phyloP scores from a whole-genome alignment of 2,113 vertebrate species.

The Nerophis ophidion region DNA sequence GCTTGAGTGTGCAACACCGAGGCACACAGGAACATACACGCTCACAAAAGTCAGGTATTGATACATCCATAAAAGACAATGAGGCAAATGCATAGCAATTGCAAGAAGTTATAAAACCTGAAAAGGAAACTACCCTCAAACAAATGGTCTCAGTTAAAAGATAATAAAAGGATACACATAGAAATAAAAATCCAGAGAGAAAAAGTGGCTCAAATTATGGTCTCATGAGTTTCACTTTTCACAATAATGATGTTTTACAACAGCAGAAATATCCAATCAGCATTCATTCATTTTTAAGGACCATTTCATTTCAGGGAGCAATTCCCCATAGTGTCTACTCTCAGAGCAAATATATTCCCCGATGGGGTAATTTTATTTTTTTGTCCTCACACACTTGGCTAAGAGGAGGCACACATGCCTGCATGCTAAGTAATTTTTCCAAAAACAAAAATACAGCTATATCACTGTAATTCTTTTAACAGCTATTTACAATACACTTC shows the following conservation, averaged over 20 bases:
- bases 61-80: too few species aligned
- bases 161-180: not conserved
- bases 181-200: not conserved
- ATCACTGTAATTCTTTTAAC: constrained; percentile 1
- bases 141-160: not conserved
- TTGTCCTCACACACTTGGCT: not conserved
- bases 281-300: constrained; percentile 42
- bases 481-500: not conserved
- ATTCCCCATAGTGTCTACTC: constrained; percentile 19
- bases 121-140: not conserved
- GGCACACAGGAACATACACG: too few species aligned
- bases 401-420: constrained; percentile 1
- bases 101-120: too few species aligned
- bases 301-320: constrained; percentile 33
- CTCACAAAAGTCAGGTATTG: too few species aligned
- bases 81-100: too few species aligned
- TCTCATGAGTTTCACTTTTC: constrained; percentile 28
- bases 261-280: constrained; percentile 33
- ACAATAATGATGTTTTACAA: constrained; percentile 39
- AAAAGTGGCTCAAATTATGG: constrained; percentile 13
- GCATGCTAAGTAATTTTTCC: not conserved
- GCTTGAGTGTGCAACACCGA: too few species aligned
- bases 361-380: constrained; percentile 44
- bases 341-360: constrained; percentile 41
- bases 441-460: constrained; percentile 8